A percentile compares a stretch with the other conserved stretches of the same genome.
These are phyloP conservation scores for Alitta virens DNA, from an alignment of 2,888 invertebrate species.

Conservation along the genomic window DNA sequence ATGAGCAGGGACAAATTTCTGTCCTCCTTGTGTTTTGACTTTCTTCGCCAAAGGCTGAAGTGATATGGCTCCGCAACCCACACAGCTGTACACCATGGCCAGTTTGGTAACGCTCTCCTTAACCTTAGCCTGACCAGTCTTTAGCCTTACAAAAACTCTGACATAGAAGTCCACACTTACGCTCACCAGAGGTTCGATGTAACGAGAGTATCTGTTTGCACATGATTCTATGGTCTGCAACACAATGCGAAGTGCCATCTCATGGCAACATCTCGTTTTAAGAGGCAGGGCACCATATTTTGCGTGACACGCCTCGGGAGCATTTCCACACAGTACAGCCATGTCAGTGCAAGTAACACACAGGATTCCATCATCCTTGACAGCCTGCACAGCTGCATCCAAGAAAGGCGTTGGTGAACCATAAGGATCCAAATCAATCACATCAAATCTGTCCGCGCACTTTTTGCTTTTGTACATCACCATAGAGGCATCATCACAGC, in stretches of 20 bases:
- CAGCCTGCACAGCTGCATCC: constrained; percentile 53
- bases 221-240: constrained; percentile 85
- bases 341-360: constrained; percentile 97
- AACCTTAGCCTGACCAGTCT: constrained; percentile 76
- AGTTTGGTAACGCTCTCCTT: constrained; percentile 77
- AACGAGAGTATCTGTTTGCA: constrained; percentile 89
- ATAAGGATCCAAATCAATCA: constrained; percentile 95
- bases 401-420: constrained; percentile 92
- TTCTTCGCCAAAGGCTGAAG: constrained; percentile 72
- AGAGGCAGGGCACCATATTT: constrained; percentile 92
- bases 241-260: constrained; percentile 93
- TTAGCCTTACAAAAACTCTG: constrained; percentile 84
- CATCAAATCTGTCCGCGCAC: constrained; percentile 72
- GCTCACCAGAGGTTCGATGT: constrained; percentile 85
- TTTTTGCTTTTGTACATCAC: constrained; percentile 63
- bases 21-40: constrained; percentile 39
- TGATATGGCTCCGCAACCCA: constrained; percentile 79
- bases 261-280: constrained; percentile 75
- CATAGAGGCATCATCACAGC: constrained; percentile 77
- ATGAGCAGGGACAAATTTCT: constrained; percentile 69
- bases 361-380: constrained; percentile 70
- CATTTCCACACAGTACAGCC: constrained; percentile 88
- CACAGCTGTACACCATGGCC: constrained; percentile 84
- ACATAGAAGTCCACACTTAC: constrained; percentile 96
- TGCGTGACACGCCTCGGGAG: constrained; percentile 86